Evolutionary conservation across 2,113 vertebrate species (phyloP).

Genomic region (Dicentrarchus labrax): DNA sequence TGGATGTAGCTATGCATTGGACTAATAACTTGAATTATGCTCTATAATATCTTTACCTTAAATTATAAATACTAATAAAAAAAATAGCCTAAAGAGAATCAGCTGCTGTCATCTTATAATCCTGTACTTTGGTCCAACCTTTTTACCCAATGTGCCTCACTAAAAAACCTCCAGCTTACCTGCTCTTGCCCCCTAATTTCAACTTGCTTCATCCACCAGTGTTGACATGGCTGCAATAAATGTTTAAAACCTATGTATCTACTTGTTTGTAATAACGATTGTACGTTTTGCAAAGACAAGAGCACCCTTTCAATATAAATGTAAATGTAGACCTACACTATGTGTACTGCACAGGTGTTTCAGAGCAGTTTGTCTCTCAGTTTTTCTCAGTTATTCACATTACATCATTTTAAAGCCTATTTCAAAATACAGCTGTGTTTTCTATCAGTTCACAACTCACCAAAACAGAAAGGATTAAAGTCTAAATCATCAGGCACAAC

Average conservation of each 20-base stretch:
- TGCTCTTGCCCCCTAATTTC: constrained; percentile 10
- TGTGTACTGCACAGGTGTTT: not conserved
- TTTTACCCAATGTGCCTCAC: not conserved
- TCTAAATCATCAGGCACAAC: constrained; percentile 22
- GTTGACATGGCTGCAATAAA: not conserved
- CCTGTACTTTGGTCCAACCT: not conserved
- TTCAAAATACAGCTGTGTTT: constrained; percentile 39
- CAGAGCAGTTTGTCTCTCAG: not conserved
- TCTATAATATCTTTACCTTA: too few relatives aligned
- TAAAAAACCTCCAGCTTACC: constrained; percentile 3
- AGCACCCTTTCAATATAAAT: not conserved
- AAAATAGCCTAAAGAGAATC: not conserved
- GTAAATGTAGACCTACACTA: too few relatives aligned
- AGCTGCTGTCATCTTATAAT: constrained; percentile 20
- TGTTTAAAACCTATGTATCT: not conserved
- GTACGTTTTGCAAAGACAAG: not conserved
- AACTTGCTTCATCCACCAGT: constrained; percentile 12
- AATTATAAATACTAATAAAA: too few relatives aligned
- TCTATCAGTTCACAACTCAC: constrained; percentile 20
- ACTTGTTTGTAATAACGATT: not conserved
- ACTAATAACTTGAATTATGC: not conserved
- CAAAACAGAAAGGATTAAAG: constrained; percentile 59
- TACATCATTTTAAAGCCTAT: constrained; percentile 29
- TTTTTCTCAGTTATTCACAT: not conserved
- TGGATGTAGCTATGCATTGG: not conserved